These are phyloP conservation scores for Cebidichthys violaceus DNA, from an alignment of 2,113 vertebrate species.

Conservation along the genomic window DNA sequence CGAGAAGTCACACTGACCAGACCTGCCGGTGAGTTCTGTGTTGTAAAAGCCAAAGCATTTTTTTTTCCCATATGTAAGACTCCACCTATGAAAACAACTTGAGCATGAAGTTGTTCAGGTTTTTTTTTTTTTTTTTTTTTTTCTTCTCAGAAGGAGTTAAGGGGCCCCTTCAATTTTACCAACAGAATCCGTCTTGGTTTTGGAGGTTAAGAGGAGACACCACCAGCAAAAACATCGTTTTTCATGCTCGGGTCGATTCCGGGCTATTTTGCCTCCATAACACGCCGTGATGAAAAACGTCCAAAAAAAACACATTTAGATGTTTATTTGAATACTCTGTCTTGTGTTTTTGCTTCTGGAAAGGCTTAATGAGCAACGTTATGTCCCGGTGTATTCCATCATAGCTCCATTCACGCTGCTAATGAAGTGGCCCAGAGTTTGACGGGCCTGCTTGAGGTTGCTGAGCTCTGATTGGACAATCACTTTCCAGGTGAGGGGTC, in stretches of 20 bases:
- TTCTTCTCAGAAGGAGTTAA: no score
- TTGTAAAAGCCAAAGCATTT: conserved; percentile 17
- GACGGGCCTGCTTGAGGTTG: background rate
- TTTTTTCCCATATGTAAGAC: background rate
- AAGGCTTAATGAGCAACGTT: background rate
- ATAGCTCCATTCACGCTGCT: background rate
- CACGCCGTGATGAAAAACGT: background rate
- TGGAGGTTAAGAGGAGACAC: background rate
- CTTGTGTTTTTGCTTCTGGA: background rate
- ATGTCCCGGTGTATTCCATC: background rate
- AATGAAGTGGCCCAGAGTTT: background rate
- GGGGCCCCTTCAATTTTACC: background rate
- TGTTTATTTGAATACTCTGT: background rate
- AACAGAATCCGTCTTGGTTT: background rate
- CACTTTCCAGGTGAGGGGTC: background rate
- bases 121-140: no score
- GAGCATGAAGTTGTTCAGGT: background rate
- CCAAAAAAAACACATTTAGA: background rate
- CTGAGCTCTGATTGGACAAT: background rate
- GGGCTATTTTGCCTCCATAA: background rate
- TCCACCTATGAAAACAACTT: conserved; percentile 22
- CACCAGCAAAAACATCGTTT: background rate
- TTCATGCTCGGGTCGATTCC: background rate
- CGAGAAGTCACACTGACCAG: conserved; percentile 51
- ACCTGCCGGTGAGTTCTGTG: no score